Base-by-base conservation (phyloP, 2,888 invertebrate genomes). In the Polyploca ridens region DNA sequence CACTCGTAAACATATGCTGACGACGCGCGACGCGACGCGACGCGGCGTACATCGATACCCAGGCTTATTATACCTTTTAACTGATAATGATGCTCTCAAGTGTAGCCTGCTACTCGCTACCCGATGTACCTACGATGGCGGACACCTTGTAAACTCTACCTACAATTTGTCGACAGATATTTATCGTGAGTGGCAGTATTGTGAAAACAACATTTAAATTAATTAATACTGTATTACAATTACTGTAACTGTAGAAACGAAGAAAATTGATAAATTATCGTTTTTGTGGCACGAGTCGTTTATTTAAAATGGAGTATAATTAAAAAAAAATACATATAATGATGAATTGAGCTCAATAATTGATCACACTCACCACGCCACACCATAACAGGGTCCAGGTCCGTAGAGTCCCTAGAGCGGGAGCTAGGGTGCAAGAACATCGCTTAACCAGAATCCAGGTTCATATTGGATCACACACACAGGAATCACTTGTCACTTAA, bases 341-440 rank as follows among this genome's bases (percentile, higher is more conserved):
- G 41, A 10, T 8, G 27, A n/a, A 14, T 44, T 33, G 35, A 13
- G 46, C 13, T 33, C n/a, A 33, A 62, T 44, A 58, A 46, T 54
- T 33, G 46, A 35, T 46, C 5, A 6, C 41, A 91, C 93, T 93
- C 81, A 93, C 93, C 93, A 70, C 92, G 90, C 93, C 93, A 93
- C 78, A 93, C 88, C 77, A 90, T 84, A 58, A 91, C 78, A 67
- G 94, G 90, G 77, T 94, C 94, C 86, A 91, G 84, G 77, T 94
- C 94, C 62, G 88, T 79, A 74, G 92, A 84, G 77, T 93, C 93
- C 87, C 89, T 86, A 73, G 87, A 83, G 75, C 92, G 90, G 74
- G 93, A 90, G 77, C 92, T 92, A 74, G 94, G 91, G 77, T 93
- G 93, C 76, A 94, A 84, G 85, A 94, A 94, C 94, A 94, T 94